Conservation (phyloP, 2,113 vertebrate genomes). For the Gambusia holbrooki region DNA sequence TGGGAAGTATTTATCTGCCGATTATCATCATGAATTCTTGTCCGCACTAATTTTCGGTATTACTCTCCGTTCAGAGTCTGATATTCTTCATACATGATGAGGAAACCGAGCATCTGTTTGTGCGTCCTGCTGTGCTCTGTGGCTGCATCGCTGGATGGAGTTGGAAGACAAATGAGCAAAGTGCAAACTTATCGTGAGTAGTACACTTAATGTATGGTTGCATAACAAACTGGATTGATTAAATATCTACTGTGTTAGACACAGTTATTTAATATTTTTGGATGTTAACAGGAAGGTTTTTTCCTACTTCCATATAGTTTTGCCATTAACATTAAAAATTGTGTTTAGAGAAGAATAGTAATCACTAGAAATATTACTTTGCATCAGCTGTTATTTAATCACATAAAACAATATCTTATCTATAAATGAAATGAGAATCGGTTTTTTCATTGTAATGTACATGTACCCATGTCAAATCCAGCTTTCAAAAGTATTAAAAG, state of each 20-base stretch:
- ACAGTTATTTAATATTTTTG: not conserved
- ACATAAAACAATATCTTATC: not conserved
- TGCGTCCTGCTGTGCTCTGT: slow-evolving; percentile 47
- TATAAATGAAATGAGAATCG: no score
- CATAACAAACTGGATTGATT: not conserved
- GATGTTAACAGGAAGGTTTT: not conserved
- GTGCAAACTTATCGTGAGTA: slow-evolving; percentile 67
- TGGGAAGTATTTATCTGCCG: not conserved
- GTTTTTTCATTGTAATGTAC: no score
- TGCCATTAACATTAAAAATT: not conserved
- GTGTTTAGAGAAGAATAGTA: not conserved
- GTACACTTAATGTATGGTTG: not conserved
- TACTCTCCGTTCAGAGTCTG: no score
- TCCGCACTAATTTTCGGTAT: no score
- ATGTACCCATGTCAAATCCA: no score
- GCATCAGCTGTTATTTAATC: not conserved
- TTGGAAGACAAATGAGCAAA: slow-evolving; percentile 2
- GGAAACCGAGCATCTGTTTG: slow-evolving; percentile 1
- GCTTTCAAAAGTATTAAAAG: no score
- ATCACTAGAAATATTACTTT: not conserved
- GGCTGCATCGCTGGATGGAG: slow-evolving; percentile 18
- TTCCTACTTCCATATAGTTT: not conserved
- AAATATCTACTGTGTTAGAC: not conserved
- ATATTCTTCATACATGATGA: slow-evolving; percentile 25
- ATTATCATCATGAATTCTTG: not conserved